phyloP scores from a whole-genome alignment of 2,113 vertebrate genomes.

The Mionectes macconnelli region DNA sequence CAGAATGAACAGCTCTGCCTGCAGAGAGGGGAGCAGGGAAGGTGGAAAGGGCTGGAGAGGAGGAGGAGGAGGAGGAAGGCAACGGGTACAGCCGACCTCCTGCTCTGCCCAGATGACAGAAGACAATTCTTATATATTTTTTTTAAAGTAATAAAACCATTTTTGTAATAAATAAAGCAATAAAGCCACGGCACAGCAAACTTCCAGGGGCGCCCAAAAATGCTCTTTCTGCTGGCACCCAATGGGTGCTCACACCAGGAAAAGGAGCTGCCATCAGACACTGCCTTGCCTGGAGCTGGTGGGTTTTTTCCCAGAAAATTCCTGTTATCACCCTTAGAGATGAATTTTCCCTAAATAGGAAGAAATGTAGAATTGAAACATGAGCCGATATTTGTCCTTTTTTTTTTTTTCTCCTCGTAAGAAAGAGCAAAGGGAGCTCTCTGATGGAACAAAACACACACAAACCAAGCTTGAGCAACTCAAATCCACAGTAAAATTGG shows the following conservation, averaged over 20 bases:
- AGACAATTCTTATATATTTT: neutral
- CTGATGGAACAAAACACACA: neutral
- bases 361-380: neutral
- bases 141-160: neutral
- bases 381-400: neutral
- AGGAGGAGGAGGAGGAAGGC: neutral
- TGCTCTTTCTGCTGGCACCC: neutral
- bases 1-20: neutral
- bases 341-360: neutral
- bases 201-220: neutral
- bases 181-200: neutral
- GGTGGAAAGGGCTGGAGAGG: neutral
- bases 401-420: neutral
- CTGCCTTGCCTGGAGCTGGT: neutral
- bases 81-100: accelerated
- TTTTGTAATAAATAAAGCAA: neutral
- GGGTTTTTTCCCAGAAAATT: neutral
- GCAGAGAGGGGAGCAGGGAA: neutral
- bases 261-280: accelerated
- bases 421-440: neutral
- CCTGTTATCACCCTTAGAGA: neutral
- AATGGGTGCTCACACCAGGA: neutral
- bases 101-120: neutral
- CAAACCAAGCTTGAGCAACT: neutral
- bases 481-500: accelerated